Evolutionary conservation across 2,888 invertebrate genomes (phyloP), one percentile per base, ranked within the genome.

Genomic region (Dryocosmus kuriphilus): DNA sequence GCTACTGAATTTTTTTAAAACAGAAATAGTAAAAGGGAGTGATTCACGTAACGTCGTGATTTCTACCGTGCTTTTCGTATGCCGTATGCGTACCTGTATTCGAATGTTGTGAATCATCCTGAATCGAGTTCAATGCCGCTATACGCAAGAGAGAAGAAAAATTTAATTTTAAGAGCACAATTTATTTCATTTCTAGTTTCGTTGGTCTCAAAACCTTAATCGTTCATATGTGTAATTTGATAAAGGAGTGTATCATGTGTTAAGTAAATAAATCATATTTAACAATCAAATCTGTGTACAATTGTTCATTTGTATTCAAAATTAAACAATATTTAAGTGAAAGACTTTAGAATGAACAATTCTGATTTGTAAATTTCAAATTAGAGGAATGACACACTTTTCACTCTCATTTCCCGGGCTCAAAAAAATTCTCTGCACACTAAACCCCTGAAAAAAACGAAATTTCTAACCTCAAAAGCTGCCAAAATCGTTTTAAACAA

Each of bases 81-180:
- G 41, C n/a, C 19, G 11, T 38, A 71, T 71, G 67, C 67, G 67
- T 71, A 71, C 67, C 67, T 71, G 67, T 71, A 71, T 71, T 71
- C 46, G 67, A 71, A 71, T 71, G 46, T 71, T 71, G 46, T 71
- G 67, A 71, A 46, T 71, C 67, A 71, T 71, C 67, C 41, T 71
- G 67, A 71, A 71, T 71, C 67, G 67, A 71, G 67, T 71, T 71
- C 67, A 71, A 71, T 71, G 67, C 67, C 67, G 67, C 67, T 71
- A 30, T 71, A 24, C 27, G 46, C 19, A 71, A 46, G 24, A 38
- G 41, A 51, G 27, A 41, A 71, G 46, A 46, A 41, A 71, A 38
- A 9, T 57, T 57, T 38, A 65, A 38, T 38, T 65, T 65, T 16
- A 3, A 41, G 41, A 14, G 7, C 65, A 41, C 65, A 35, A 35